phyloP scores from a whole-genome alignment of 1,140 invertebrate species.

The Sycophila sp. region DNA sequence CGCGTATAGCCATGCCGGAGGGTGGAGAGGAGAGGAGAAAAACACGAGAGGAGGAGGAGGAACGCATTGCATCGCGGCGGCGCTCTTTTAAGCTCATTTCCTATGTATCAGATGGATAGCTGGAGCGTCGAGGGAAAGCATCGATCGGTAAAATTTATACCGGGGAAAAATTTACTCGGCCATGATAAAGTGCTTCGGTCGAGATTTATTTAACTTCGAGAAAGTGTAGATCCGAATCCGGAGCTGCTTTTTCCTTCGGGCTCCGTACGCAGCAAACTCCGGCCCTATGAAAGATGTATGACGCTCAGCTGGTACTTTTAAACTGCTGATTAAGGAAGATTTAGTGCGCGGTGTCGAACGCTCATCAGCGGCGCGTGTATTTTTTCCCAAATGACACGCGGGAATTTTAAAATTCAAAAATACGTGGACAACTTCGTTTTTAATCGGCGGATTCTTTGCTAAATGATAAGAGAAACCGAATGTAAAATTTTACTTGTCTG shows the following conservation, averaged over 20 bases:
- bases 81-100: slow-evolving; percentile 33
- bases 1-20: background rate
- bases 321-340: slow-evolving; percentile 26
- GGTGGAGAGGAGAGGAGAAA: background rate
- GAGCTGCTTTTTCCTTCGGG: slow-evolving; percentile 14
- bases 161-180: slow-evolving; percentile 36
- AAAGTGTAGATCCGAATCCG: slow-evolving; percentile 23
- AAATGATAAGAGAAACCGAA: too few species aligned
- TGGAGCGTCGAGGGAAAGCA: background rate
- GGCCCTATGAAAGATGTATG: slow-evolving; percentile 17
- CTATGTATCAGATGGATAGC: slow-evolving; percentile 38
- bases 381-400: too few species aligned
- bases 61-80: too few species aligned
- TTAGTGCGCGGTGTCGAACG: background rate
- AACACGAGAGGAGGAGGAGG: too few species aligned
- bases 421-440: too few species aligned
- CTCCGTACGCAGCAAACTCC: background rate
- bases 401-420: too few species aligned
- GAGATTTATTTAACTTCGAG: slow-evolving; percentile 37
- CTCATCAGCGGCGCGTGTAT: background rate
- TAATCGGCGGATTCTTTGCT: too few species aligned
- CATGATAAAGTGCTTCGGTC: slow-evolving; percentile 30
- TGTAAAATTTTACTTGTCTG: too few species aligned
- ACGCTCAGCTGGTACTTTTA: slow-evolving; percentile 19
- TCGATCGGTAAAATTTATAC: slow-evolving; percentile 38